A percentile compares a stretch with the other conserved stretches of the same genome.
These are phyloP conservation scores for Cyprinus carpio DNA, from an alignment of 2,113 vertebrate species.

Conservation along the genomic window DNA sequence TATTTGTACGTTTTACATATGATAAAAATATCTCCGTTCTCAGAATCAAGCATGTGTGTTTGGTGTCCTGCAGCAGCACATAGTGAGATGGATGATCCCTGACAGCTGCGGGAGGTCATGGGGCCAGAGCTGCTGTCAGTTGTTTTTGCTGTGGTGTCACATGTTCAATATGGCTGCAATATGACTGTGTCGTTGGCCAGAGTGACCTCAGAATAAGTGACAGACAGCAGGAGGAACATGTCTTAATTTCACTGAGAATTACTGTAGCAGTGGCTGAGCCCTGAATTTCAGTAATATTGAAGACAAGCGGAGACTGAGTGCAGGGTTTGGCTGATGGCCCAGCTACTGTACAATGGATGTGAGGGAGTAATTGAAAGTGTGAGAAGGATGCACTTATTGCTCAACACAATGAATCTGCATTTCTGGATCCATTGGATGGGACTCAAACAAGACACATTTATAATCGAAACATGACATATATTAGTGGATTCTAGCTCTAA, in stretches of 20 bases:
- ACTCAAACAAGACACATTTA: neutral
- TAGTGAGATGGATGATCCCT: neutral
- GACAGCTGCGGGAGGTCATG: constrained; percentile 33
- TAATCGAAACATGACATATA: neutral
- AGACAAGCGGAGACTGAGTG: neutral
- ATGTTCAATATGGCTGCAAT: neutral
- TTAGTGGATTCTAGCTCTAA: neutral
- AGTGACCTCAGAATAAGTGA: neutral
- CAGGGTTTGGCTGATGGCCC: constrained; percentile 2
- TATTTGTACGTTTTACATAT: neutral
- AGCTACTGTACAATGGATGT: neutral
- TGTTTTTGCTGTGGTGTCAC: constrained; percentile 32
- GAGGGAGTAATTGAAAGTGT: neutral
- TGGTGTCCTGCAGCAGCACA: neutral
- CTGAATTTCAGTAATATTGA: neutral
- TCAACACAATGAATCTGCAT: constrained; percentile 4
- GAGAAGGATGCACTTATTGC: constrained; percentile 2
- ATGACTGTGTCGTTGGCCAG: neutral
- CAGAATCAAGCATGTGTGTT: neutral
- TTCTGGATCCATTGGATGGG: neutral
- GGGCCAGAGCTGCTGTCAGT: constrained; percentile 1
- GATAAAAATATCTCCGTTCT: neutral
- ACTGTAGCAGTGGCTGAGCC: neutral
- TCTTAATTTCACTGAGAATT: neutral
- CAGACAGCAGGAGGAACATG: neutral